Evolutionary conservation across 2,113 vertebrate species (phyloP).

Genomic region (Rhea pennata): DNA sequence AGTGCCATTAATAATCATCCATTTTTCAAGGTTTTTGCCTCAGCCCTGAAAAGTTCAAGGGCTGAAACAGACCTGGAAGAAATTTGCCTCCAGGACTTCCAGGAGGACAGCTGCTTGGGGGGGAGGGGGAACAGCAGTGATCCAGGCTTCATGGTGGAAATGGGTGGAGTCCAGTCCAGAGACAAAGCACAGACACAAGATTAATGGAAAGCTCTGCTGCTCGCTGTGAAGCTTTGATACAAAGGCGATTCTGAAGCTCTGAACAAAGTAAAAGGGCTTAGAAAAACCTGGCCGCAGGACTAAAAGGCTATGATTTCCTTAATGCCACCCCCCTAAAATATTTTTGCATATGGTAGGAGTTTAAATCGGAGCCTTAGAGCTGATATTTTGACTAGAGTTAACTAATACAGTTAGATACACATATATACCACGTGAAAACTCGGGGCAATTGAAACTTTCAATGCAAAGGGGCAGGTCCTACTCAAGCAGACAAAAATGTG

Average conservation of each 20-base stretch:
- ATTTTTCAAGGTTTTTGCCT: slow-evolving; percentile 24
- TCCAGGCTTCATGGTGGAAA: not conserved
- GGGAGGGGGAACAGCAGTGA: not conserved
- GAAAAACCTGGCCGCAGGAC: not conserved
- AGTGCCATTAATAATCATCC: not conserved
- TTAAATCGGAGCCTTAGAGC: not conserved
- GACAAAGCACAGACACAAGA: slow-evolving; percentile 23
- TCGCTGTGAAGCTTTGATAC: not conserved
- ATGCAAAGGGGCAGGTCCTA: not conserved
- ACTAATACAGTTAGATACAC: not conserved
- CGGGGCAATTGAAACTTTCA: not conserved
- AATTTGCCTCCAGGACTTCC: slow-evolving; percentile 3
- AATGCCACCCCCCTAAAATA: not conserved
- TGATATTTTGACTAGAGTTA: not conserved
- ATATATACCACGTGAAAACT: not conserved
- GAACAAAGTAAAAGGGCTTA: not conserved
- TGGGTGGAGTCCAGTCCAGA: slow-evolving; percentile 2
- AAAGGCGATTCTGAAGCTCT: not conserved
- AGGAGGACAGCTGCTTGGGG: slow-evolving; percentile 32
- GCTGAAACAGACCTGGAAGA: slow-evolving; percentile 19
- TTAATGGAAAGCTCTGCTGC: not conserved
- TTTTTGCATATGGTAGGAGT: not conserved
- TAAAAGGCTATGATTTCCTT: not conserved
- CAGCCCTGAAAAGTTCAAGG: not conserved
- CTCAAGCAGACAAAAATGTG: not conserved